Base-by-base conservation (phyloP, 2,888 invertebrate genomes). In the Drosophila rellima region DNA sequence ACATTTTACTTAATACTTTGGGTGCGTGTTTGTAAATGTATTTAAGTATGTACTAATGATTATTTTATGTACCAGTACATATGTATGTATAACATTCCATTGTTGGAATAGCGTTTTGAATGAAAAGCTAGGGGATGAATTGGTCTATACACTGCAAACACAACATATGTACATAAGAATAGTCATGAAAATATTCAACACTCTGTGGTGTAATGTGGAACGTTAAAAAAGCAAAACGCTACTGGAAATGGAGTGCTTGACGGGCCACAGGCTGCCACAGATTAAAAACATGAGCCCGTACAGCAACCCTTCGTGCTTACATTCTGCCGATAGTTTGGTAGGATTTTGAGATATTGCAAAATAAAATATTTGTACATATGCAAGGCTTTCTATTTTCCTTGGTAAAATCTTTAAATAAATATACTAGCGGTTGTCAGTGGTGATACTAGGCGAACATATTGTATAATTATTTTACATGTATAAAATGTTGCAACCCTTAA, bases 121-220 rank as follows among this genome's bases (percentile, higher is more conserved):
- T 82, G 82, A 82, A 87, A 82, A 67, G 50, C 82, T 82, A 87
- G 85, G 82, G 82, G 82, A 68, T 82, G 82, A 84, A 84, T 65
- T 35, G 47, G 29, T 29, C 50, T 42, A 55, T 35, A 52, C 55
- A 48, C 47, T 37, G 55, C 8, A 33, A n/a, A 44, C 37, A 35
- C 35, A 35, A 54, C 20, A 47, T 33, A n/a, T n/a, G n/a, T n/a
- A 47, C 18, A 29, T 39, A 62, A 51, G 62, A 62, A 75, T 69
- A 51, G 70, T 70, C 63, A 70, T 75, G 59, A 69, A 75, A 69
- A 75, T 70, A 57, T 73, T 82, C 70, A 70, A 69, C 70, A 70
- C 78, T 37, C 39, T 48, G 76, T 87, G 82, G 82, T 87, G 82
- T 76, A 69, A 59, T 66, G 51, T 35, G 51, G 42, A 73, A 60